Evolutionary conservation across 2,888 invertebrate species (phyloP).

Genomic region (Lottia scabra): DNA sequence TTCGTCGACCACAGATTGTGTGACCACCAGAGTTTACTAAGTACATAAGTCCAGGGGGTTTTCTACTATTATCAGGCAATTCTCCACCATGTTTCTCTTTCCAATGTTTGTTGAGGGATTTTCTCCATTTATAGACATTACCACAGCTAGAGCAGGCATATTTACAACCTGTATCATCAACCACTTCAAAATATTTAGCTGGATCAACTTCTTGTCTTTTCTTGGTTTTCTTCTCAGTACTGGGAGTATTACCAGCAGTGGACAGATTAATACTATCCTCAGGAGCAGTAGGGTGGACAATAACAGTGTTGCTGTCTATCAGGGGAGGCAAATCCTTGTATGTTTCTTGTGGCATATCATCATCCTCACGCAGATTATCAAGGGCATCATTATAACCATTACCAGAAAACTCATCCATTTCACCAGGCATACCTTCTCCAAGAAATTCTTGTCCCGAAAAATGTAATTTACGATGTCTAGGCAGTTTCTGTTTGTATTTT

Average conservation of each 20-base stretch:
- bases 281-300: not conserved
- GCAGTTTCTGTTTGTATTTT: conserved; percentile 60
- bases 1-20: conserved; percentile 29
- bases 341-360: conserved; percentile 21
- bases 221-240: conserved; percentile 50
- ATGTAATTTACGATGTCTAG: conserved; percentile 55
- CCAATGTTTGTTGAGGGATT: conserved; percentile 69
- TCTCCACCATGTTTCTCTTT: conserved; percentile 69
- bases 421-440: conserved; percentile 5
- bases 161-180: conserved; percentile 64
- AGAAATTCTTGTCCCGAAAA: conserved; percentile 45
- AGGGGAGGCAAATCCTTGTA: not conserved
- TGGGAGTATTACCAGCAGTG: conserved; percentile 13
- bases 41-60: conserved; percentile 43
- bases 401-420: conserved; percentile 33
- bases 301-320: conserved; percentile 9
- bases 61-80: conserved; percentile 51
- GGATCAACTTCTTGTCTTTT: conserved; percentile 63
- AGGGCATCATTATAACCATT: conserved; percentile 34
- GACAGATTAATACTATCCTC: conserved; percentile 14
- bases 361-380: conserved; percentile 42
- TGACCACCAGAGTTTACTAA: conserved; percentile 36
- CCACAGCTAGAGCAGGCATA: conserved; percentile 69
- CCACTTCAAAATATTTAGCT: conserved; percentile 63
- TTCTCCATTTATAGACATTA: conserved; percentile 69